Evolutionary conservation across 2,113 vertebrate species (phyloP).

Genomic region (Peucedramus taeniatus): DNA sequence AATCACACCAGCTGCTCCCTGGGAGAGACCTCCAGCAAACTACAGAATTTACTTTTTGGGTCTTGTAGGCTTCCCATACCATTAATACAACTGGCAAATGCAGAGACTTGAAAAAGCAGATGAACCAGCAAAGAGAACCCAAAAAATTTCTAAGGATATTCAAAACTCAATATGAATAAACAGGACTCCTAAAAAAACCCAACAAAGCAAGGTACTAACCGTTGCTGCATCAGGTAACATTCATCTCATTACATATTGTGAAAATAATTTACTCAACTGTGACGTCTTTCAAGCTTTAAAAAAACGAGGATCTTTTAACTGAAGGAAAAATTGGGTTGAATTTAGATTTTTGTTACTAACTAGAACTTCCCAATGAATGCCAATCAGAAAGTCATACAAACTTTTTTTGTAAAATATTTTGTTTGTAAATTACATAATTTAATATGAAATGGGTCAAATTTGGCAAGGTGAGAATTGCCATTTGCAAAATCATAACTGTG

Average conservation of each 20-base stretch:
- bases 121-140: background rate
- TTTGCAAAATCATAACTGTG: background rate
- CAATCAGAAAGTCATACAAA: background rate
- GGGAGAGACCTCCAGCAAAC: background rate
- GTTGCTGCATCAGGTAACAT: background rate
- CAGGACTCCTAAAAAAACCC: background rate
- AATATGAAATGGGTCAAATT: background rate
- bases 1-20: background rate
- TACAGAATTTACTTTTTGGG: background rate
- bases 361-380: background rate
- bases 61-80: background rate
- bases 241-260: background rate
- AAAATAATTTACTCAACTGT: background rate
- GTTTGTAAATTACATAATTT: background rate
- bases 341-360: background rate
- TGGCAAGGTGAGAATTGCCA: background rate
- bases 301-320: background rate
- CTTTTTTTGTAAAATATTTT: background rate
- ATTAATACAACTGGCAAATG: background rate
- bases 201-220: background rate
- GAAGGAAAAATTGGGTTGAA: background rate
- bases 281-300: background rate
- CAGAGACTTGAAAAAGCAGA: background rate
- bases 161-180: background rate
- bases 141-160: background rate